Conservation (phyloP, 1,140 invertebrate genomes). For the Drosophila novamexicana region DNA sequence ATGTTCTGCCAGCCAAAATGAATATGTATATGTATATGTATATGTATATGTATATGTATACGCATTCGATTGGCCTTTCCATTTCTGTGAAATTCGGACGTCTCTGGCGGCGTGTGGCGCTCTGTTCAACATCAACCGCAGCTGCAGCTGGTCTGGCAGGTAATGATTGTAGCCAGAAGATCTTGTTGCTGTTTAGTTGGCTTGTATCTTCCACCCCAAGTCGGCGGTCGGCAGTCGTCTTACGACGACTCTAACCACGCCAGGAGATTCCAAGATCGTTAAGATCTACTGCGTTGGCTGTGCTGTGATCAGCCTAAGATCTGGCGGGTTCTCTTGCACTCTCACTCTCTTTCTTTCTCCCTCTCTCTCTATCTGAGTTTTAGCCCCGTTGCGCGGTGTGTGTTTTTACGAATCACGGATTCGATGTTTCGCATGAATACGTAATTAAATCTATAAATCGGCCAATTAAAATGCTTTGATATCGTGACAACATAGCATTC, state of each 20-base stretch:
- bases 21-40: slow-evolving; percentile 65
- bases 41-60: slow-evolving; percentile 36
- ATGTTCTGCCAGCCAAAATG: slow-evolving; percentile 46
- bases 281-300: slow-evolving; percentile 76
- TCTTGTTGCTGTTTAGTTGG: slow-evolving; percentile 27
- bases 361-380: slow-evolving; percentile 8
- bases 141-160: slow-evolving; percentile 10
- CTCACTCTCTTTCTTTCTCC: slow-evolving; percentile 25
- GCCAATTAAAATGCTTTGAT: slow-evolving; percentile 85
- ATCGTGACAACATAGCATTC: slow-evolving; percentile 85
- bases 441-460: slow-evolving; percentile 85
- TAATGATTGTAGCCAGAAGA: slow-evolving; percentile 42
- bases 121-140: slow-evolving; percentile 31
- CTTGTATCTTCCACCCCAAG: slow-evolving; percentile 30
- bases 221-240: slow-evolving; percentile 7
- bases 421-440: slow-evolving; percentile 85
- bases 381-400: slow-evolving; percentile 67
- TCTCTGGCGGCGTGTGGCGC: slow-evolving; percentile 64
- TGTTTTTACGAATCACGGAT: slow-evolving; percentile 85
- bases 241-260: background rate
- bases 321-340: slow-evolving; percentile 37
- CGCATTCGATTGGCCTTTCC: slow-evolving; percentile 43
- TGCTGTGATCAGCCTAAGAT: slow-evolving; percentile 65
- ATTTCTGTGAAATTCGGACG: slow-evolving; percentile 40
- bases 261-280: slow-evolving; percentile 70